Conservation (phyloP, 2,113 vertebrate genomes). For the Nymphicus hollandicus region DNA sequence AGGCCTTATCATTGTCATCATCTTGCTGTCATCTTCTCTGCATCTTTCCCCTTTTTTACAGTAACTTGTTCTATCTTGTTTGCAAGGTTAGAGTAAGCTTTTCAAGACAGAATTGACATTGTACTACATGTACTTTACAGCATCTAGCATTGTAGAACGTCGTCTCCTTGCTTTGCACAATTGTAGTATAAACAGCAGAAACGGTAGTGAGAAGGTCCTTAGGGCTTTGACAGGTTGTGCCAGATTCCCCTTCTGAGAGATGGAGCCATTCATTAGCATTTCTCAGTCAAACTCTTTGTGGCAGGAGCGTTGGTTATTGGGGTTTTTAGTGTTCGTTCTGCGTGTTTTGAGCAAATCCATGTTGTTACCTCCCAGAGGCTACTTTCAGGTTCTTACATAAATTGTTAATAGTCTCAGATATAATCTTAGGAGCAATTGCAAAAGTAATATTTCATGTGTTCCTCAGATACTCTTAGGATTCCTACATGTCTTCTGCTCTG, state of each 20-base stretch:
- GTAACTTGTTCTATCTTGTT: slow-evolving; percentile 47
- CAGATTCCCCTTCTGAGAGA: background rate
- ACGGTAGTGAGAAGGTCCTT: slow-evolving; percentile 12
- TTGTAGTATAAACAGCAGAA: background rate
- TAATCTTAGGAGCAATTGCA: background rate
- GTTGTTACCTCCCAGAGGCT: background rate
- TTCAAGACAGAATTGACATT: background rate
- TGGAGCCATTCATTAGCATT: background rate
- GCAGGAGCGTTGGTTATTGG: background rate
- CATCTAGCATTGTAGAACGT: background rate
- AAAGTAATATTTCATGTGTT: background rate
- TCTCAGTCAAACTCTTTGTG: background rate
- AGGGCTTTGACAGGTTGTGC: slow-evolving; percentile 1
- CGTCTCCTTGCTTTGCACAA: background rate
- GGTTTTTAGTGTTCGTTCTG: background rate
- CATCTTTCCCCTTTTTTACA: slow-evolving; percentile 19
- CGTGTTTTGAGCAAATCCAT: background rate
- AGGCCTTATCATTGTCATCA: background rate
- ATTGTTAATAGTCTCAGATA: background rate
- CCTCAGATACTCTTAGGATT: background rate
- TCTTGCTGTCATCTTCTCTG: slow-evolving; percentile 36
- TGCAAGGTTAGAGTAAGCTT: background rate
- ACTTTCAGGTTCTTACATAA: background rate
- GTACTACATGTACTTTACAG: slow-evolving; percentile 36
- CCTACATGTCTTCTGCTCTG: background rate